Percentiles rank a stretch among this genome's conserved stretches.
These are phyloP conservation scores for Sinocyclocheilus grahami DNA, from an alignment of 2,113 vertebrate genomes.

Conservation along the genomic window DNA sequence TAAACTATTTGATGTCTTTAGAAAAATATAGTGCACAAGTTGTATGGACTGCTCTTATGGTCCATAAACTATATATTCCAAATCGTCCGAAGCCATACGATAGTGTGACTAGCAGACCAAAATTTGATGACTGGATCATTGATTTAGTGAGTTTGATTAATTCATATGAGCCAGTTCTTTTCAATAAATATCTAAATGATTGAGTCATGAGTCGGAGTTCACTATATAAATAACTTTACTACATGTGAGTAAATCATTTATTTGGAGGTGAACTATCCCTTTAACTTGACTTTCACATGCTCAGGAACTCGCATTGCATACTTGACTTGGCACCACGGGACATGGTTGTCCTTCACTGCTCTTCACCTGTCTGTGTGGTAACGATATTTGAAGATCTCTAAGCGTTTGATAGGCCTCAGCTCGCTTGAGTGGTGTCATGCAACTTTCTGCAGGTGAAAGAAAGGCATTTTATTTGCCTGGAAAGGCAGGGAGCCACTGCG, in stretches of 20 bases:
- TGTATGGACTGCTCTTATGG: no score
- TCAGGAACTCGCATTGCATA: background rate
- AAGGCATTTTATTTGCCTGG: background rate
- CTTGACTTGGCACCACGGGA: background rate
- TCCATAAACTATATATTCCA: background rate
- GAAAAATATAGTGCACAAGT: no score
- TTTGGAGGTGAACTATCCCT: background rate
- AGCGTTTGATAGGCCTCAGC: background rate
- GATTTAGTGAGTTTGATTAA: no score
- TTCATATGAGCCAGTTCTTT: no score
- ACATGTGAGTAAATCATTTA: background rate
- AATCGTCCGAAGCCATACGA: background rate
- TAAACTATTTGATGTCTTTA: background rate
- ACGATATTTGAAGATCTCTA: background rate
- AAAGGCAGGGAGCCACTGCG: background rate
- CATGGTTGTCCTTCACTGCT: background rate
- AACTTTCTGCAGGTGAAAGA: background rate
- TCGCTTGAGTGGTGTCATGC: background rate
- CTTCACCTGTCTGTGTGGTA: background rate
- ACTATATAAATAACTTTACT: background rate
- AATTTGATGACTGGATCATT: no score
- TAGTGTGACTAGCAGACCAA: no score
- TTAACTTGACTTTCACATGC: background rate
- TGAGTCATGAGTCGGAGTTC: background rate
- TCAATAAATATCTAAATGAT: no score